A percentile compares a stretch with the other conserved stretches of the same genome.
phyloP scores from a whole-genome alignment of 2,888 invertebrate species.

The Bugula neritina region DNA sequence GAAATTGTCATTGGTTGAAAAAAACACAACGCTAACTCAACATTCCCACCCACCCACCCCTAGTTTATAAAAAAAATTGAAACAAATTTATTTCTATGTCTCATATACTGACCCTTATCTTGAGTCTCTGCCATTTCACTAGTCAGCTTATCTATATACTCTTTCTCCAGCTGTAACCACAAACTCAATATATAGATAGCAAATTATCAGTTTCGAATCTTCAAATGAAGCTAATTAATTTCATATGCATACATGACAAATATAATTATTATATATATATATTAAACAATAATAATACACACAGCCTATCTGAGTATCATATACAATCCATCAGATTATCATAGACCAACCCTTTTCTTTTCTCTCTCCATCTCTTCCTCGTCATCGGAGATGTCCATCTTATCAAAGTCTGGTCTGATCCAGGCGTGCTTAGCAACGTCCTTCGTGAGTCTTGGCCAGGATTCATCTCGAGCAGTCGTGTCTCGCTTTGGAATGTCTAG shows the following conservation, averaged over 20 bases:
- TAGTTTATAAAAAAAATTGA: no score
- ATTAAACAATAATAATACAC: not conserved
- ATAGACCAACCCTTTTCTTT: not conserved
- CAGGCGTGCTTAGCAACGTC: conserved; percentile 79
- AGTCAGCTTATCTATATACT: conserved; percentile 12
- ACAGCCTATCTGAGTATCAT: no score
- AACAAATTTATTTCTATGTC: no score
- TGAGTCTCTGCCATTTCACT: not conserved
- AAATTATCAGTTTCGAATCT: no score
- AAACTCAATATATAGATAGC: no score
- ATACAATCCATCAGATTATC: no score
- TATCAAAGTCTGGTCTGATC: conserved; percentile 89
- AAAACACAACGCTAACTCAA: no score
- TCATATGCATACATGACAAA: conserved; percentile 28
- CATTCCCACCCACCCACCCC: no score
- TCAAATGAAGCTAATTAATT: no score
- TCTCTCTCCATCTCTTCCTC: conserved; percentile 36
- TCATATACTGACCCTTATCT: conserved; percentile 14
- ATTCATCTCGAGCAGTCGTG: conserved; percentile 53
- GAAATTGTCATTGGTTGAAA: no score
- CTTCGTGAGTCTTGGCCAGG: conserved; percentile 79
- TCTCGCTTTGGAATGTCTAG: conserved; percentile 1
- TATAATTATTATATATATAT: conserved; percentile 27
- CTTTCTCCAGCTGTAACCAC: conserved; percentile 21
- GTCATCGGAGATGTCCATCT: conserved; percentile 70